Evolutionary conservation across 53 echinoderm and acorn worm genomes (phyloP).

Genomic region (Mesocentrotus franciscanus): DNA sequence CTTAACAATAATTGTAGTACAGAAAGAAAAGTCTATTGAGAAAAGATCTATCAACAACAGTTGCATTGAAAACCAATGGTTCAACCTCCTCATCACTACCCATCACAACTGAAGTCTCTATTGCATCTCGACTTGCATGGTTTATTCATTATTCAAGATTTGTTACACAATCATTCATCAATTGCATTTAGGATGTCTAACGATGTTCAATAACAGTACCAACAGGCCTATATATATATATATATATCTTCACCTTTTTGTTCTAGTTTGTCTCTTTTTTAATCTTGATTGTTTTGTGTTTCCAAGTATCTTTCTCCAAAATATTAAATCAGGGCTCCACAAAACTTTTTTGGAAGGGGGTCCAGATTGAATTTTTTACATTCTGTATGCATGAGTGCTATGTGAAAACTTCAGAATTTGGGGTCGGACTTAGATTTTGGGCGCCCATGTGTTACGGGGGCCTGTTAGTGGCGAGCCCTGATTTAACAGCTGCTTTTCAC

Average conservation of each 20-base stretch:
- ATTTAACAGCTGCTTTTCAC: too few relatives aligned
- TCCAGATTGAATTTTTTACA: too few relatives aligned
- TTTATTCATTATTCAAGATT: not conserved
- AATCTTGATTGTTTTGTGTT: not conserved
- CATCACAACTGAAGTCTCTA: not conserved
- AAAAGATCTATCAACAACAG: too few relatives aligned
- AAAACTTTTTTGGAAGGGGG: too few relatives aligned
- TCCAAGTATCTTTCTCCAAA: not conserved
- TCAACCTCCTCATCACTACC: too few relatives aligned
- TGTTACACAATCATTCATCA: not conserved
- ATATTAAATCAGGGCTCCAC: too few relatives aligned
- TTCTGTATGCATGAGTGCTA: too few relatives aligned
- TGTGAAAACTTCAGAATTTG: too few relatives aligned
- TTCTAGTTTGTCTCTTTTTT: not conserved
- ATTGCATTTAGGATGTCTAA: not conserved
- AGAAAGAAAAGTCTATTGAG: not conserved
- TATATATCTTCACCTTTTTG: not conserved
- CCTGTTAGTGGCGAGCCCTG: too few relatives aligned
- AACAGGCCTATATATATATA: not conserved
- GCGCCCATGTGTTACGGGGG: too few relatives aligned
- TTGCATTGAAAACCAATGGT: too few relatives aligned
- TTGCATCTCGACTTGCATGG: not conserved
- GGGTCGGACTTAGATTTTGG: too few relatives aligned
- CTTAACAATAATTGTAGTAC: not conserved
- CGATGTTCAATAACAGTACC: not conserved